Evolutionary conservation across 2,113 vertebrate genomes (phyloP), one percentile per base, ranked within the genome.

Genomic region (Boulengeromyrus knoepffleri): DNA sequence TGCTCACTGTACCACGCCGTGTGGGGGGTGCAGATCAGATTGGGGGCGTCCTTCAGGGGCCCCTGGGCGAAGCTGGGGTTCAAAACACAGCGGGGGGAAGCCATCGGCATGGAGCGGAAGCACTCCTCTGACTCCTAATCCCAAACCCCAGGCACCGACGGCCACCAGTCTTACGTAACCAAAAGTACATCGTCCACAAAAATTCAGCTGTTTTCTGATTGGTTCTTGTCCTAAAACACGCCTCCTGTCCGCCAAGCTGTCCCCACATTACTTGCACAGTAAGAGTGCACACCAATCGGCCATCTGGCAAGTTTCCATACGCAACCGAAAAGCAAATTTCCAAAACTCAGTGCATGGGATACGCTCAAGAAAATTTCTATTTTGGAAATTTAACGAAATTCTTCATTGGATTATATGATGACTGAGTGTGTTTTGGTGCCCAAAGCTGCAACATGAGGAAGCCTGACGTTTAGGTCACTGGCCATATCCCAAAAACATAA

Each of bases 1-100:
- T 99, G 98, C 93, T 99, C 98, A 1, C 98, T 99, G 92, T 99
- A 99, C 99, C 99, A 99, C 91, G 99, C 98, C 0, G 99, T 99
- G 96, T 99, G 99, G 0, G 99, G 99, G 0, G 98, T 99, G 90
- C 98, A 99, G 94, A 99, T 99, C 94, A 99, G 96, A 92, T 99
- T 99, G 0, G 98, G 99, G 0, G 97, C 97, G 1, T 99, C 99
- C 94, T 99, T 99, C 94, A 99, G 90, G 0, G 98, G 97, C 80
- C 98, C 98, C 95, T 98, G 98, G 92, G 97, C 96, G 94, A 99
- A 99, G 94, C 99, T 99, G 66, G 31, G 21, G 13, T 80, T 80
- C 31, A 80, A 80, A 80, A 13, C 74, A 80, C 13, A 42, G 74
- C 1, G 5, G 15, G 17, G 17, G 31, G 36, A 19, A 36, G 36